Evolutionary conservation across 2,888 invertebrate species (phyloP), one percentile per base, ranked within the genome.

Genomic region (Gastrophysa polygoni): DNA sequence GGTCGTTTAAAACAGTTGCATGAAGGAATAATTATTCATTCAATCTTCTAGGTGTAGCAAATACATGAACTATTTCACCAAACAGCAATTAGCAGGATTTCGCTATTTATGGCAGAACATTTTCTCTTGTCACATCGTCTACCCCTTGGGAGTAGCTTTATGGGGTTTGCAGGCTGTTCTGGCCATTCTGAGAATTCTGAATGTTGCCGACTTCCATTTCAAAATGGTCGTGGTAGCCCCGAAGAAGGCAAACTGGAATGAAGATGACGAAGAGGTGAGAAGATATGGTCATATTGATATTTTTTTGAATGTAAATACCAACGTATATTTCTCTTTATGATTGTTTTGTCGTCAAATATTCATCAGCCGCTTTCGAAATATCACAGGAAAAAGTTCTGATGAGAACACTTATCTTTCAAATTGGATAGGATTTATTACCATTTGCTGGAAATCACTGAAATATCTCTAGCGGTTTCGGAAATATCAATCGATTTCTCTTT

Each of bases 31-130:
- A 24, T 24, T 7, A 24, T 32, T 10, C 6, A 32, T 32, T 32
- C 3, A 38, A n/a, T 38, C n/a, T 38, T 38, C 14, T 14, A 38
- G 38, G n/a, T 77, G 77, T 62, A 64, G 63, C 0, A 16, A 61
- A 29, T 44, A 62, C 18, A 71, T 78, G 29, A 70, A 78, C 57
- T 59, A 70, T 29, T 77, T 73, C 52, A 74, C 77, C 0, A 59
- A 71, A 47, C 61, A 73, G 51, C 73, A 73, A 51, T 56, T 17
- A 51, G 34, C 51, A 8, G 63, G 64, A 8, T 28, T n/a, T 8
- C 32, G 57, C 21, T 14, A 59, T 34, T 52, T 68, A 20, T 70
- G 48, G 57, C 63, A 8, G 17, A 58, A 32, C 57, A 68, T 61
- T 59, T 56, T 21, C 34, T 57, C 38, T 24, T 68, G 34, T 57